Percentiles rank a stretch among this genome's conserved stretches.
These are phyloP conservation scores for Drosophila grimshawi DNA, from an alignment of 1,140 invertebrate species.

Conservation along the genomic window DNA sequence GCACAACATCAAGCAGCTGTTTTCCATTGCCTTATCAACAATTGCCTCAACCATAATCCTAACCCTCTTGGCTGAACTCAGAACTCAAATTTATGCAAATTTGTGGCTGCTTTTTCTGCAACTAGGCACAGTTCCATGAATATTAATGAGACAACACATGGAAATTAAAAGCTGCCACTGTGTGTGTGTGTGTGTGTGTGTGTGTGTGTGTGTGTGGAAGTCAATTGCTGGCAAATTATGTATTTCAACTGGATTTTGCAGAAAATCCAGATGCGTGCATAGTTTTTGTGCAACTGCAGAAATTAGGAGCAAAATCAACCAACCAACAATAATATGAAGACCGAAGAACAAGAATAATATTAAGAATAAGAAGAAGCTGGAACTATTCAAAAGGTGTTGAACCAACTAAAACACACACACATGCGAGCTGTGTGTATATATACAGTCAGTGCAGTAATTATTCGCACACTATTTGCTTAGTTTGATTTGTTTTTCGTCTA, in stretches of 20 bases:
- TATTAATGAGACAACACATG: slow-evolving; percentile 80
- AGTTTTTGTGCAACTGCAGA: slow-evolving; percentile 38
- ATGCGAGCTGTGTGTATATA: background rate
- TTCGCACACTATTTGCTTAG: too few relatives aligned
- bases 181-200: slow-evolving; percentile 1
- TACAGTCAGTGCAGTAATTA: background rate
- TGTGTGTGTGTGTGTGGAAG: slow-evolving; percentile 24
- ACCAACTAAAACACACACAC: slow-evolving; percentile 58
- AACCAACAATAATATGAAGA: slow-evolving; percentile 33
- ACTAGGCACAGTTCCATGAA: slow-evolving; percentile 64
- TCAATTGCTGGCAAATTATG: slow-evolving; percentile 56
- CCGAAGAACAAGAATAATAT: slow-evolving; percentile 34
- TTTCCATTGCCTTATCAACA: background rate
- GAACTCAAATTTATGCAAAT: slow-evolving; percentile 75
- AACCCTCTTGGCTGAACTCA: slow-evolving; percentile 27
- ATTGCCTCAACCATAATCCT: background rate
- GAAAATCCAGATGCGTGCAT: slow-evolving; percentile 64
- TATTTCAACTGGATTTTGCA: slow-evolving; percentile 60
- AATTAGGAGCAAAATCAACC: background rate
- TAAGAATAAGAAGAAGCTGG: slow-evolving; percentile 39
- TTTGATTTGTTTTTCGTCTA: too few relatives aligned
- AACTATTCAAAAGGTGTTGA: slow-evolving; percentile 61
- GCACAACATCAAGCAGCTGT: slow-evolving; percentile 12
- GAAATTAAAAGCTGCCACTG: slow-evolving; percentile 63
- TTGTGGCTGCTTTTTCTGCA: slow-evolving; percentile 60